Base-by-base conservation (phyloP, 2,888 invertebrate species). In the Smittia aterrima region DNA sequence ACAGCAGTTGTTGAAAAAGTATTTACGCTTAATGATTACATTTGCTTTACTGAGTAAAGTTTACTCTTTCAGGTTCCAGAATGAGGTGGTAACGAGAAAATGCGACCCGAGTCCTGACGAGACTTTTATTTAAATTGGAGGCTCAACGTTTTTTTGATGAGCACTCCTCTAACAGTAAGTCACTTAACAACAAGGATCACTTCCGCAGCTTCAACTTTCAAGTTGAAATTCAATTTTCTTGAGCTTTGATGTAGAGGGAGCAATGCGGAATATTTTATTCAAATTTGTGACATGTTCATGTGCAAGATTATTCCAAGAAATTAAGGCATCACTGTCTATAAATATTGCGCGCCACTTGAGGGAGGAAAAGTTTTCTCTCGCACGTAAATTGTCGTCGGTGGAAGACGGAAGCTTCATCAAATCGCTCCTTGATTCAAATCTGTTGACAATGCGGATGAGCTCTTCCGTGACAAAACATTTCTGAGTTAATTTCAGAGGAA, bases 391-490 rank as follows among this genome's bases (percentile, higher is more conserved):
- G 32, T 32, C 32, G 32, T 9, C 3, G 3, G 32, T 3, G 32
- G 9, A 6, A 9, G 9, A 32, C 32, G 32, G 32, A 32, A 32
- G 32, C 9, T 32, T 32, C 32, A 32, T n/a, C n/a, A 9, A 9
- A 32, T 32, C 32, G 32, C 32, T 32, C 32, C 32, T 32, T 32
- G 47, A 47, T 47, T 47, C 47, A 16, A 16, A 13, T 47, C 16
- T 47, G 47, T 13, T n/a, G 47, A 13, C n/a, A 47, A 47, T 3
- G 47, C 47, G 16, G 32, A 72, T 72, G 54, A 58, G 72, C 25
- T 40, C 54, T 72, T 72, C 54, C 72, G 40, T 72, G 72, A 72
- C 72, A 72, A 72, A 54, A 72, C 22, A 72, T 72, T 32, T 72
- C 40, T 40, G 18, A 62, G 72, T 72, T 72, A 72, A 72, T 72